A percentile compares a stretch with the other conserved stretches of the same genome.
Conservation (phyloP, 2,113 vertebrate species). For the Suncus etruscus region DNA sequence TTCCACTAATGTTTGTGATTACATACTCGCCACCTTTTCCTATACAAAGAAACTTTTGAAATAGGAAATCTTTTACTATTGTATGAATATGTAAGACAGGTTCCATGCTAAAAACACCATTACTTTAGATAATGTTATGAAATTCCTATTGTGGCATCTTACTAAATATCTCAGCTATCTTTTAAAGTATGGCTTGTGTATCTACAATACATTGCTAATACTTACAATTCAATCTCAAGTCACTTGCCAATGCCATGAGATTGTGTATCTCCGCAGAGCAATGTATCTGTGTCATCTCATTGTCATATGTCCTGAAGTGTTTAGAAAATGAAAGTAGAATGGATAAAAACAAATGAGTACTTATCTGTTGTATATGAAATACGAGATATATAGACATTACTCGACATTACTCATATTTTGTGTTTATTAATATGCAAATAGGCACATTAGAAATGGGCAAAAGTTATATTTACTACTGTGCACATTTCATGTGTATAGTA, state of each 20-base stretch:
- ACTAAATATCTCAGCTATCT: constrained; percentile 71
- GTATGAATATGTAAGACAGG: constrained; percentile 30
- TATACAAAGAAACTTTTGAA: constrained; percentile 53
- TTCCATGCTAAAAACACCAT: constrained; percentile 64
- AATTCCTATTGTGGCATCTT: constrained; percentile 48
- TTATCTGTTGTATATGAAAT: constrained; percentile 57
- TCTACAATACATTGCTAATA: constrained; percentile 32
- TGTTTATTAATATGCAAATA: neutral
- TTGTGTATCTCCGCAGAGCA: constrained; percentile 62
- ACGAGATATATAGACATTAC: constrained; percentile 59
- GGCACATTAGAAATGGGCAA: neutral
- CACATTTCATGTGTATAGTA: constrained; percentile 12
- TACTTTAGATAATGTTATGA: constrained; percentile 30
- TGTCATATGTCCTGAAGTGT: constrained; percentile 67
- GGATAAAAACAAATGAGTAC: constrained; percentile 56
- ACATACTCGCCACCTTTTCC: constrained; percentile 51
- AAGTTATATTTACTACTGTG: neutral
- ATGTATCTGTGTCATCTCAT: constrained; percentile 78
- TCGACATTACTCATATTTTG: too few species aligned
- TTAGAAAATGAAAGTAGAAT: constrained; percentile 73
- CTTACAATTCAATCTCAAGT: constrained; percentile 71
- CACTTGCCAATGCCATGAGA: constrained; percentile 61
- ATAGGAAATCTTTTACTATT: constrained; percentile 32
- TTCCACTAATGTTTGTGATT: constrained; percentile 7
- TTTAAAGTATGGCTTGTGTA: constrained; percentile 6